Evolutionary conservation across 2,113 vertebrate species (phyloP), one percentile per base, ranked within the genome.

Genomic region (Centropus bengalensis): DNA sequence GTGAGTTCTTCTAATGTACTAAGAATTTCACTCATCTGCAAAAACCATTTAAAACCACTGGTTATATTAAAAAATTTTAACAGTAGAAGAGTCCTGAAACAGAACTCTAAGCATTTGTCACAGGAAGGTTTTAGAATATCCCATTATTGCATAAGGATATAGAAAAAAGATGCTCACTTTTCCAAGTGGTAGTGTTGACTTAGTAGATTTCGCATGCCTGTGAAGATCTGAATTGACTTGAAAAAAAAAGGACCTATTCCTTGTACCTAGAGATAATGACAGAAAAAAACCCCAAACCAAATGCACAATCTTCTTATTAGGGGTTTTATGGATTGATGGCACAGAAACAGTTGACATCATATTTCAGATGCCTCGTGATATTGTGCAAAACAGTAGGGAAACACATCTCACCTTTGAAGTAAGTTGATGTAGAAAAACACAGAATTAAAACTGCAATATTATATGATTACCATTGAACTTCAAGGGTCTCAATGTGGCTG

Each of bases 321-420:
- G 19, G 10, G 3, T 40, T 82, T 69, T 52, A 44, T 16, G 6
- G 12, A 23, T 77, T 10, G 24, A 49, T 47, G 9, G 5, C 16
- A 30, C 1, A 20, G 12, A 66, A 66, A 6, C 14, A 14, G 21
- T 30, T 54, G 78, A 71, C 77, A 52, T 38, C 1, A 13, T 32
- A 23, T 22, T 59, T 27, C 32, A 32, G 12, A 60, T 59, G 11
- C 17, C 27, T 45, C 28, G 8, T 47, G 45, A 32, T 66, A 54
- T 22, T 58, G n/a, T 9, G 6, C 51, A 64, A 51, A 4, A 49
- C 7, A 33, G 33, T 19, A 67, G 0, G 4, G 42, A 60, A 27
- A 1, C 10, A 17, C 54, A 36, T 60, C 14, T 60, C 12, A 45
- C 21, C 21, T 1, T 0, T 59, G 21, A 68, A 69, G 7, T 5